Evolutionary conservation across 53 echinoderm and acorn worm genomes (phyloP), one percentile per base, ranked within the genome.

Genomic region (Henricia sp.): DNA sequence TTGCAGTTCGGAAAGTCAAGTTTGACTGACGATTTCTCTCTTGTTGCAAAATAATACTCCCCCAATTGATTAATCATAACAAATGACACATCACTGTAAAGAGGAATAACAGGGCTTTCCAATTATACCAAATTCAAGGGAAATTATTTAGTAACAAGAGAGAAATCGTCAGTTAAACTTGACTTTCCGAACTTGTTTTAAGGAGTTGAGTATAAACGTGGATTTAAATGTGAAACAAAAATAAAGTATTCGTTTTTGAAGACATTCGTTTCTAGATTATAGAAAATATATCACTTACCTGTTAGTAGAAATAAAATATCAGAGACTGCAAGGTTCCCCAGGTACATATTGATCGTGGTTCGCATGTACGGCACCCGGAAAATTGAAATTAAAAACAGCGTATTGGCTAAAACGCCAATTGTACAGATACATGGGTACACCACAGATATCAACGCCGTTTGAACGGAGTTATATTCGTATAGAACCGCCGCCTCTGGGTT

Each of bases 251-350:
- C 8, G 17, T n/a, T n/a, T n/a, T n/a, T n/a, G n/a, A n/a, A n/a
- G n/a, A n/a, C n/a, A n/a, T n/a, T 63, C 17, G 30, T 0, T 26
- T 63, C 13, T 17, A 63, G 5, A 3, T 63, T 24, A 62, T 4
- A 25, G 30, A 8, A 16, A 29, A 3, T 8, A 29, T 17, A 63
- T 29, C 17, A 16, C 17, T 36, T 75, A 75, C 75, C 75, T 75
- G 75, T 75, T 24, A n/a, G 25, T 13, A 75, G 58, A 28, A 75
- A 75, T 42, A 75, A 10, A 14, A 75, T 41, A 26, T 75, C 75
- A 10, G 75, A 75, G 12, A 75, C 41, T 16, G 75, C 75, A 55
- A 75, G 23, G 19, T 57, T 75, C 12, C 56, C 16, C 21, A 75
- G 41, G 40, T 75, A 75, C 6, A 57, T 28, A 19, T 75, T 75